Evolutionary conservation across 2,888 invertebrate genomes (phyloP), one percentile per base, ranked within the genome.

Genomic region (Glyphotaelius pellucidus): DNA sequence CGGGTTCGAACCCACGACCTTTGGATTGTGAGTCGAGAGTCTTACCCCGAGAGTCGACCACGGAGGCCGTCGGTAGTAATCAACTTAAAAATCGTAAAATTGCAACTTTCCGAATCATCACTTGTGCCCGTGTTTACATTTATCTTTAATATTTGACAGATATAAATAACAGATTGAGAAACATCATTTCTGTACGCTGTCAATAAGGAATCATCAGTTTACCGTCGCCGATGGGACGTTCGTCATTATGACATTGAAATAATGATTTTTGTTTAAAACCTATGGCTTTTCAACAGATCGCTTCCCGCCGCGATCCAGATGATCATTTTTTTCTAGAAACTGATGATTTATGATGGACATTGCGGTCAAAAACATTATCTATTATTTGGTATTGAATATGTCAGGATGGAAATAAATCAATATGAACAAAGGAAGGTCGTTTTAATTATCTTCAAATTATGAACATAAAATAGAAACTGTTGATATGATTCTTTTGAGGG

Each of bases 211-310:
- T 92, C 92, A 92, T 92, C 80, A 89, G 91, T 91, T 90, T 42
- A n/a, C n/a, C n/a, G n/a, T n/a, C n/a, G 30, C 90, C 86, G 35
- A 30, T 47, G 79, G 47, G 91, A 89, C 90, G 87, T 90, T 91
- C 80, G 89, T 92, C 92, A 92, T 92, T 91, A 92, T 89, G 89
- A 91, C 92, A 89, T 92, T 92, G 91, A 89, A 86, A 88, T 88
- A 88, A 86, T 88, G 87, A 52, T 88, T 91, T 88, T 52, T 42
- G 67, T 32, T 88, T 81, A 31, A 88, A 81, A 86, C 47, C 87
- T 19, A 91, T 25, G 79, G 52, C 80, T 87, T 91, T 88, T 81
- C 87, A 67, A 83, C 86, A 67, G 67, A 67, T 67, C 67, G 35
- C 80, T 89, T 79, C 79, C 79, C 88, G 88, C 79, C 52, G 88